phyloP scores from a whole-genome alignment of 2,113 vertebrate species.

The Murina feae region DNA sequence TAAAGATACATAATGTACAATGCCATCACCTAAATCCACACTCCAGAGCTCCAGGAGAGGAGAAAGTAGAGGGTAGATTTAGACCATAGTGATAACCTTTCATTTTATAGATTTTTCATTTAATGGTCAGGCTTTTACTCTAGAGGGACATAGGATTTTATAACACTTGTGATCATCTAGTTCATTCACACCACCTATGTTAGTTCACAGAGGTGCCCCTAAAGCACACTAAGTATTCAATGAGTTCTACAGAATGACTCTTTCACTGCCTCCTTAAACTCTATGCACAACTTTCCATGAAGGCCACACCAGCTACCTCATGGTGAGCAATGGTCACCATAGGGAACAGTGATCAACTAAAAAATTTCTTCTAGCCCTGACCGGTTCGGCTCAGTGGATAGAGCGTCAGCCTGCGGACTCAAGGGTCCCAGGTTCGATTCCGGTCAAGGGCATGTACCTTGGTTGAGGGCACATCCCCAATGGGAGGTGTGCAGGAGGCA shows the following conservation, averaged over 20 bases:
- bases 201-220: background rate
- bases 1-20: background rate
- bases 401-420: too few relatives aligned
- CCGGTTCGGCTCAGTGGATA: too few relatives aligned
- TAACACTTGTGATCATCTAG: background rate
- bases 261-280: background rate
- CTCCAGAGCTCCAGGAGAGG: background rate
- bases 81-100: background rate
- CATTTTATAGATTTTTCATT: background rate
- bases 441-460: too few relatives aligned
- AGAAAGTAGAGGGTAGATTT: background rate
- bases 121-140: background rate
- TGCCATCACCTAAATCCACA: background rate
- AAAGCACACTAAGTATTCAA: background rate
- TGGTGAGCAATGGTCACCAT: background rate
- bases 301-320: background rate
- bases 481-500: too few relatives aligned
- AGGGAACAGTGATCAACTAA: background rate
- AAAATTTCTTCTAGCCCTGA: background rate
- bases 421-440: too few relatives aligned
- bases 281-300: background rate
- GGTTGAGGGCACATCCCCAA: too few relatives aligned
- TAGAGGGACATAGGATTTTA: background rate
- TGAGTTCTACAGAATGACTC: background rate
- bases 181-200: background rate